phyloP scores from a whole-genome alignment of 1,140 invertebrate genomes.

The Sarcophaga peregrina region DNA sequence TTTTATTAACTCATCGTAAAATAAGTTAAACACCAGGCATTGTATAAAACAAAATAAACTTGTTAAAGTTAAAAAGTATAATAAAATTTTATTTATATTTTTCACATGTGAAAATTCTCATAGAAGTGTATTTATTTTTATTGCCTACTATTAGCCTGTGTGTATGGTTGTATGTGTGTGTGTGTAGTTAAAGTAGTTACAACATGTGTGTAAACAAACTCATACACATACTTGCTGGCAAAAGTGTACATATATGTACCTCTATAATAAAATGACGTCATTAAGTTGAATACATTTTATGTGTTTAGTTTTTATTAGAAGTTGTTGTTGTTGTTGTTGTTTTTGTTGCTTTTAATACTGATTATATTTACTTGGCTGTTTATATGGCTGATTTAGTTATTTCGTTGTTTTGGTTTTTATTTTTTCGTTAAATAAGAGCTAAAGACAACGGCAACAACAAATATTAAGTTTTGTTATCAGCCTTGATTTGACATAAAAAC shows the following conservation, averaged over 20 bases:
- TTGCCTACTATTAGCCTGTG: neutral
- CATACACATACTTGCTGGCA: too few relatives aligned
- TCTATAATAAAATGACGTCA: neutral
- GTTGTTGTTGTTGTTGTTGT: neutral
- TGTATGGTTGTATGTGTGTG: too few relatives aligned
- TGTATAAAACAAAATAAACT: neutral
- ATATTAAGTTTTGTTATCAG: neutral
- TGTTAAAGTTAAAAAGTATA: neutral
- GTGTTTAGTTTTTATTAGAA: neutral
- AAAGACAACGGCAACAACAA: too few relatives aligned
- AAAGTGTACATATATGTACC: neutral
- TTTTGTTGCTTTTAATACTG: neutral
- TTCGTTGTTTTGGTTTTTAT: too few relatives aligned
- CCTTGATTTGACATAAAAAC: neutral
- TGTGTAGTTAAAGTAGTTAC: neutral
- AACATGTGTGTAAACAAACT: neutral
- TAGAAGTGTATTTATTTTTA: neutral
- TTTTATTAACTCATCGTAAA: slow-evolving; percentile 6
- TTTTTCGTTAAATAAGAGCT: neutral
- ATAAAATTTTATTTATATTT: slow-evolving; percentile 1
- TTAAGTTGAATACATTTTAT: neutral
- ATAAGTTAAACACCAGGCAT: neutral
- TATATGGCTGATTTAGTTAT: too few relatives aligned
- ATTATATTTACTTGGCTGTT: neutral
- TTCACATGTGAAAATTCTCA: neutral